Evolutionary conservation across 2,113 vertebrate species (phyloP), one percentile per base, ranked within the genome.

Genomic region (Aramus guarauna): DNA sequence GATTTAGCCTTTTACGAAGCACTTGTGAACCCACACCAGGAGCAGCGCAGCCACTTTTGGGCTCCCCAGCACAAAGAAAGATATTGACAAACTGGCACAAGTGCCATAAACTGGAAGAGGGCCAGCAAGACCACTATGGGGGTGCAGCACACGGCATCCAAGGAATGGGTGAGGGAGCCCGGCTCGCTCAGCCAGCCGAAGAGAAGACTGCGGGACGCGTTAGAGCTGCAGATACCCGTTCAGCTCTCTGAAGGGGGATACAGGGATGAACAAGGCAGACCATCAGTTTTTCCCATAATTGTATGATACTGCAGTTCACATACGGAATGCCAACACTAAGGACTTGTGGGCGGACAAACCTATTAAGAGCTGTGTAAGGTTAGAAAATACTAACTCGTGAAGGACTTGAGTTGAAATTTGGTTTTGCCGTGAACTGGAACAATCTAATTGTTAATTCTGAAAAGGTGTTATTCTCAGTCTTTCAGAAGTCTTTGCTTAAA

Each of bases 201-300:
- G 41, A 43, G 58, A 59, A 53, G 72, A 37, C 39, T 1, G 2
- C 0, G 7, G 45, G 23, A 41, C 2, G 4, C 0, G 5, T 14
- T 20, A 11, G 13, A 34, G 6, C 0, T 12, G 43, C 53, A 59
- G 12, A 27, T 18, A 45, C 1, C 41, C 3, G 1, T 18, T n/a
- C 55, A 50, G 2, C 58, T 36, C 3, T 13, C 41, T 80, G 23
- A 55, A 55, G 19, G 18, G 34, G 17, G 34, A 63, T 14, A 45
- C 29, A 39, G 21, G 3, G 0, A 55, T 5, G 6, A 94, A 48
- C 37, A 30, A 34, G 12, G 56, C 3, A 62, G 62, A 7, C 5
- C 21, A 45, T 11, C 11, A 19, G n/a, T 19, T 68, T 7, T 63
- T 48, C 36, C 36, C 9, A 4, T 19, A 9, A 63, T 2, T 55